Conservation (phyloP, 2,888 invertebrate species). For the Galeruca laticollis region DNA sequence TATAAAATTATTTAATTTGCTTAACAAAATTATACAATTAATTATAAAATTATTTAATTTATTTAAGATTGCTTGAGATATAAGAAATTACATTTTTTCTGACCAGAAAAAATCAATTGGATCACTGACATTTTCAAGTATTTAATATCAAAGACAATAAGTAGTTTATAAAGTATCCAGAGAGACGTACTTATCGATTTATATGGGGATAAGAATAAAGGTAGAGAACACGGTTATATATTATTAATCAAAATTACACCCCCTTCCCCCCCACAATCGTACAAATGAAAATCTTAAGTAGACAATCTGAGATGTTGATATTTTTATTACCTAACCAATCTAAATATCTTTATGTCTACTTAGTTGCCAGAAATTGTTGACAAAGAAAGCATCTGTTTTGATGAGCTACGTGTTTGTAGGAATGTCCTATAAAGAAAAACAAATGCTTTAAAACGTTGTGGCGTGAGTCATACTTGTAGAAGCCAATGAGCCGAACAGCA, state of each 20-base stretch:
- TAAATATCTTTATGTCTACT: neutral
- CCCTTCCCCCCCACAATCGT: no score
- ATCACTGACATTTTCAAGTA: no score
- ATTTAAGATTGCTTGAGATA: no score
- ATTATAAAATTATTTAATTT: neutral
- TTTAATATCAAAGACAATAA: no score
- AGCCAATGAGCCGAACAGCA: slow-evolving; percentile 44
- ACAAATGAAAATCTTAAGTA: neutral
- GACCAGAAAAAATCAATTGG: no score
- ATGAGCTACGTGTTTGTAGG: slow-evolving; percentile 17
- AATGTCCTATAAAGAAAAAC: slow-evolving; percentile 38
- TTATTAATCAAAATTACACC: no score
- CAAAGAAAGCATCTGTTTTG: slow-evolving; percentile 11
- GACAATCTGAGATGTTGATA: neutral
- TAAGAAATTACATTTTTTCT: no score
- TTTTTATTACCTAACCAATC: neutral
- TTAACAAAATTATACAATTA: no score
- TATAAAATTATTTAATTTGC: neutral
- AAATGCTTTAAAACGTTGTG: slow-evolving; percentile 32
- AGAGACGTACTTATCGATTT: no score
- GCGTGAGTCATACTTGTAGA: slow-evolving; percentile 44
- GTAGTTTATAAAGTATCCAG: no score
- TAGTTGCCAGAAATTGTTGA: slow-evolving; percentile 8
- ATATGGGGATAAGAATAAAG: no score
- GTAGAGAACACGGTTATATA: no score